phyloP scores from a whole-genome alignment of 2,797 vertebrate species.

The Peromyscus melanophrys region DNA sequence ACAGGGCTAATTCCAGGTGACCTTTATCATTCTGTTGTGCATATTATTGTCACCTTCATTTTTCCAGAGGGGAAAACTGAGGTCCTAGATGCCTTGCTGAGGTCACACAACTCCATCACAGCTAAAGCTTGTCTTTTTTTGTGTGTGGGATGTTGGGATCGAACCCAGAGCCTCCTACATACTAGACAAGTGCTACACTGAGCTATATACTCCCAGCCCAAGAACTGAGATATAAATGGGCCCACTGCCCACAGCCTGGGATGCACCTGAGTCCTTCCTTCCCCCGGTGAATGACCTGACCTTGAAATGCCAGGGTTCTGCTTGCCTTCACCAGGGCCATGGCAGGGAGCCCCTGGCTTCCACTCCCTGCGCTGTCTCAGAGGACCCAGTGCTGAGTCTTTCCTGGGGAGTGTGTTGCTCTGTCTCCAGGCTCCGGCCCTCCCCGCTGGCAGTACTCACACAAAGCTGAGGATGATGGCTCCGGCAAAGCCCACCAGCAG shows the following conservation, averaged over 20 bases:
- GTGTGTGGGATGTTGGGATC: background rate
- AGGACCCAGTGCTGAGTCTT: background rate
- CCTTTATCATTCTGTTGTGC: no score
- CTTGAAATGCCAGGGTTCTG: background rate
- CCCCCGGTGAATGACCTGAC: background rate
- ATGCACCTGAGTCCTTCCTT: background rate
- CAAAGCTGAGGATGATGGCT: constrained; percentile 59
- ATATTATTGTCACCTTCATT: background rate
- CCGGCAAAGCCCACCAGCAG: constrained; percentile 84
- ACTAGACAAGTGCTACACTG: background rate
- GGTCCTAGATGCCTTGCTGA: background rate
- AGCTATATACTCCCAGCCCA: no score
- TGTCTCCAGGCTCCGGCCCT: rapidly evolving
- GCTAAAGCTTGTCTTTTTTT: no score
- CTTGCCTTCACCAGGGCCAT: no score
- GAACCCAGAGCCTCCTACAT: background rate
- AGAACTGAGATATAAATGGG: background rate
- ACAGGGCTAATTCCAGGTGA: background rate
- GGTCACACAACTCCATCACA: background rate
- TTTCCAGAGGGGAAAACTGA: background rate
- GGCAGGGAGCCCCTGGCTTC: background rate
- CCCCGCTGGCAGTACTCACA: constrained; percentile 80
- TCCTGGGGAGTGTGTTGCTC: rapidly evolving
- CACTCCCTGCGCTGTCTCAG: background rate
- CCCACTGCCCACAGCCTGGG: background rate